phyloP scores from a whole-genome alignment of 2,113 vertebrate species.

The Amia ocellicauda region DNA sequence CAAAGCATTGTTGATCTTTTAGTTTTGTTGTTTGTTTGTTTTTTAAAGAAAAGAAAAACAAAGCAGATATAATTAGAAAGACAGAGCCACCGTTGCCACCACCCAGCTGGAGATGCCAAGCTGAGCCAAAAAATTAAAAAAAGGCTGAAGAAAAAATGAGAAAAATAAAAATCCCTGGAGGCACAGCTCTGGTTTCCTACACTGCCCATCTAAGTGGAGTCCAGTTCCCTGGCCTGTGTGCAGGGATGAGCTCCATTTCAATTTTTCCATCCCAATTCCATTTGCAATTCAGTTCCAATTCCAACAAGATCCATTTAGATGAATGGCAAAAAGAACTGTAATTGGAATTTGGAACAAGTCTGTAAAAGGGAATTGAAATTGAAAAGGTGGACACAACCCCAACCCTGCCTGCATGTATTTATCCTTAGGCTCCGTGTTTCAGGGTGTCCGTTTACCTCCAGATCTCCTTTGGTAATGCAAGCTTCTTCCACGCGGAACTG shows the following conservation, averaged over 20 bases:
- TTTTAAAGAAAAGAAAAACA: background rate
- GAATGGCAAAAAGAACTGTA: too few relatives aligned
- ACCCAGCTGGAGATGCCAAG: constrained; percentile 7
- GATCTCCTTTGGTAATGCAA: constrained; percentile 97
- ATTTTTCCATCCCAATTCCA: too few relatives aligned
- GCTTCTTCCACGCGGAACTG: constrained; percentile 98
- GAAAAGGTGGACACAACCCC: too few relatives aligned
- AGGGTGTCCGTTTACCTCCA: constrained; percentile 81
- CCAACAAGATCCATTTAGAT: too few relatives aligned
- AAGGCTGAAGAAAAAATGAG: too few relatives aligned
- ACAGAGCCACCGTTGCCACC: background rate
- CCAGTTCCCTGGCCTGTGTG: too few relatives aligned
- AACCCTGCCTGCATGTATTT: too few relatives aligned
- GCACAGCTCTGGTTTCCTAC: background rate
- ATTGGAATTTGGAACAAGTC: too few relatives aligned
- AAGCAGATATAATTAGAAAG: background rate
- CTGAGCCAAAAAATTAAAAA: background rate
- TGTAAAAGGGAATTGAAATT: too few relatives aligned
- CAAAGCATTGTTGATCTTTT: constrained; percentile 9
- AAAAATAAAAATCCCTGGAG: too few relatives aligned
- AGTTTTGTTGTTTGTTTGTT: constrained; percentile 2
- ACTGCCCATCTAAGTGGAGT: background rate
- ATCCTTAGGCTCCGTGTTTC: background rate
- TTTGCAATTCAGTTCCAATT: too few relatives aligned
- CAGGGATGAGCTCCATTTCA: too few relatives aligned